phyloP scores from a whole-genome alignment of 2,797 vertebrate species.

The Erpetoichthys calabaricus region DNA sequence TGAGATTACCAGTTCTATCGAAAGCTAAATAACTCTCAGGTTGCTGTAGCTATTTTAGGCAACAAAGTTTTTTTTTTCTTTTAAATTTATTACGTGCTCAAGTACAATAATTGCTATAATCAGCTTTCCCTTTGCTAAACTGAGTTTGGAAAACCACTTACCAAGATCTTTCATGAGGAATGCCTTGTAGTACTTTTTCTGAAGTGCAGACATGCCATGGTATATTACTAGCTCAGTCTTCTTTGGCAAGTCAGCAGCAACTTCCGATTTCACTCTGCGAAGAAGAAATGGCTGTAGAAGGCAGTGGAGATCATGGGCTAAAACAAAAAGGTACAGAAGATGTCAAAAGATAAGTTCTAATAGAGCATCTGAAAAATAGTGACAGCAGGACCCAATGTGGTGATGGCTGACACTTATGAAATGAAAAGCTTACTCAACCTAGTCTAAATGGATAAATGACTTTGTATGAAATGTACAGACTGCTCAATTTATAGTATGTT shows the following conservation, averaged over 20 bases:
- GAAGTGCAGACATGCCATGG: constrained; percentile 78
- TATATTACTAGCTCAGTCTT: constrained; percentile 77
- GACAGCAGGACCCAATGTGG: background rate
- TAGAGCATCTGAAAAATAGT: constrained; percentile 2
- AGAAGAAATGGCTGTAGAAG: constrained; percentile 79
- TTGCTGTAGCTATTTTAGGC: too few relatives aligned
- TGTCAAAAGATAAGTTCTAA: background rate
- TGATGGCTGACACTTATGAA: background rate
- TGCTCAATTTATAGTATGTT: too few relatives aligned
- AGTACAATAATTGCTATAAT: too few relatives aligned
- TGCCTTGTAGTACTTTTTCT: constrained; percentile 81
- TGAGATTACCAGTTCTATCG: too few relatives aligned
- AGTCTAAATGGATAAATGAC: too few relatives aligned
- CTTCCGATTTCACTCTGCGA: constrained; percentile 73
- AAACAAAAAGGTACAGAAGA: background rate
- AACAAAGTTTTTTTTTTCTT: too few relatives aligned
- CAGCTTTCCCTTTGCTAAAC: too few relatives aligned
- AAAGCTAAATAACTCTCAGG: too few relatives aligned
- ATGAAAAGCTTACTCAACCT: too few relatives aligned
- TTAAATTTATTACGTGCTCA: too few relatives aligned
- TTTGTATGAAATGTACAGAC: too few relatives aligned
- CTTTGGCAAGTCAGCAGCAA: constrained; percentile 69
- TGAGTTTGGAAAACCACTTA: constrained; percentile 30
- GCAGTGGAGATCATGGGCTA: constrained; percentile 67
- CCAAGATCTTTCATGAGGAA: constrained; percentile 71